Evolutionary conservation across 2,888 invertebrate genomes (phyloP), one percentile per base, ranked within the genome.

Genomic region (Eilema griseolum): DNA sequence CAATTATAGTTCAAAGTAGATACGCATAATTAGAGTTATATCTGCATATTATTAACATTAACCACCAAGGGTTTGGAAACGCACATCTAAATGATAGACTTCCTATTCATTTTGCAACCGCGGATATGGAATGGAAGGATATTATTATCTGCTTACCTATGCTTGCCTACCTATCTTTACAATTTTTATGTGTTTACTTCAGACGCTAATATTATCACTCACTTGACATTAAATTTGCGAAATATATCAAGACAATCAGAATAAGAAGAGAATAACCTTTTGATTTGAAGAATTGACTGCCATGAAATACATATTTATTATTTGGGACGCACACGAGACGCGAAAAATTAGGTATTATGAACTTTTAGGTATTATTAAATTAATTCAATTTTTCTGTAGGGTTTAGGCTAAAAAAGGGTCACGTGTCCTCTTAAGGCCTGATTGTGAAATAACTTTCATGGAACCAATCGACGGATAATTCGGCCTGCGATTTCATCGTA

Each of bases 91-190:
- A 77, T 72, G 62, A 71, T 65, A 73, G 70, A 80, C 79, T 87
- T 89, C 88, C 88, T 84, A 85, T 84, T 78, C 71, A 69, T 86
- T 83, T 79, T 78, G 87, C 80, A 90, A 90, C 69, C 46, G 70
- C 83, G 85, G 86, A 65, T 56, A 52, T 65, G 66, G 66, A 86
- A 81, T n/a, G n/a, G 52, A 52, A 52, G n/a, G n/a, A n/a, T 52
- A 52, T 20, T n/a, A n/a, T 28, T 52, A 28, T n/a, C 63, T 75
- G 62, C 61, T 63, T 66, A 66, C 24, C 73, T 67, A 65, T 75
- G 62, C 61, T 63, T 66, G 64, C 24, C 73, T 67, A 65, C 67
- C 62, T 69, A 71, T 73, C 70, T 74, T 41, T 37, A 11, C 24
- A 37, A 20, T 46, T 46, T 46, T 52, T n/a, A 52, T 10, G 20